Conservation (phyloP, 2,113 vertebrate genomes). For the Stictonetta naevosa region DNA sequence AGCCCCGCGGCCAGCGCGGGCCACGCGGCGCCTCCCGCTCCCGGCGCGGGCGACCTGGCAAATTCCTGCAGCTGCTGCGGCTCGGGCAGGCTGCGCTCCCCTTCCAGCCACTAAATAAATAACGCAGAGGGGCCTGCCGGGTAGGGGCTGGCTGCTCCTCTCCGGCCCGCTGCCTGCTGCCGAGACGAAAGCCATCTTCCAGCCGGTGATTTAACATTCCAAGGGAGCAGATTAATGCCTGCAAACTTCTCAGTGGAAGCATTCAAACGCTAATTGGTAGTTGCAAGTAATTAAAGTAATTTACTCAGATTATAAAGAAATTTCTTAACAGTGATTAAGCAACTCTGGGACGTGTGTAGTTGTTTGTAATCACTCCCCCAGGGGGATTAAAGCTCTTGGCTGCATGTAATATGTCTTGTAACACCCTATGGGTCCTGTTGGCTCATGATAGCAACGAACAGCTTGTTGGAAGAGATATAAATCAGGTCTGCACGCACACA, state of each 20-base stretch:
- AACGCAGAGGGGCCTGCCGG: neutral
- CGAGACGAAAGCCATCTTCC: slow-evolving; percentile 55
- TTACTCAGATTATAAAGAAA: slow-evolving; percentile 86
- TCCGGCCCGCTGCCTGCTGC: slow-evolving; percentile 1
- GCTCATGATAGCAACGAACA: slow-evolving; percentile 49
- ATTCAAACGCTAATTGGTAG: slow-evolving; percentile 83
- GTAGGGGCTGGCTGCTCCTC: neutral
- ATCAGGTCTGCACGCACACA: slow-evolving; percentile 54
- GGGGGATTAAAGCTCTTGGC: slow-evolving; percentile 79
- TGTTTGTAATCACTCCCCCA: slow-evolving; percentile 81
- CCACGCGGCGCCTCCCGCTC: neutral
- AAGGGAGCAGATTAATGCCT: slow-evolving; percentile 71
- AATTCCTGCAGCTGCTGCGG: neutral
- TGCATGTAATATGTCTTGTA: slow-evolving; percentile 75
- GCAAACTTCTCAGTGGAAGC: slow-evolving; percentile 77
- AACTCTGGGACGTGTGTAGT: slow-evolving; percentile 77
- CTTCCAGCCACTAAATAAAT: neutral
- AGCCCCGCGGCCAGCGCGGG: rapidly evolving
- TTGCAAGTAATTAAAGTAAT: slow-evolving; percentile 85
- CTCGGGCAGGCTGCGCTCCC: neutral
- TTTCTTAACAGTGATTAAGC: slow-evolving; percentile 85
- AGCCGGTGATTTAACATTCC: slow-evolving; percentile 60
- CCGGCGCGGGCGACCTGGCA: neutral
- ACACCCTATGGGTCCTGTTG: slow-evolving; percentile 70
- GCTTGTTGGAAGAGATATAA: slow-evolving; percentile 65